Conservation (phyloP, 2,888 invertebrate genomes). For the Clanis bilineata region DNA sequence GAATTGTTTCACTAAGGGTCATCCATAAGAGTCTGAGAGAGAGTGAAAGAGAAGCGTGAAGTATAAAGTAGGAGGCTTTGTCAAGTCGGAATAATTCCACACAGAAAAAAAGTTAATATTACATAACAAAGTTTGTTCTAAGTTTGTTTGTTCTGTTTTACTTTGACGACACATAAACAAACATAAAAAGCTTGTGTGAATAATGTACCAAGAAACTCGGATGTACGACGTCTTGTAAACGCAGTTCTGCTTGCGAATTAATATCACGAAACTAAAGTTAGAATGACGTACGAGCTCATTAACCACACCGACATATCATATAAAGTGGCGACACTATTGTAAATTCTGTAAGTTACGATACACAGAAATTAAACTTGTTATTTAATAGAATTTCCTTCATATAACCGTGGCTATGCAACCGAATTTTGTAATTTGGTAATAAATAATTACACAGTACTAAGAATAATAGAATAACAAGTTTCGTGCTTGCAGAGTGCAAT, state of each 20-base stretch:
- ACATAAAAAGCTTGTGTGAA: background rate
- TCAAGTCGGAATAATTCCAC: too few species aligned
- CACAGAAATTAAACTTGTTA: background rate
- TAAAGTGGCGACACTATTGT: conserved; percentile 12
- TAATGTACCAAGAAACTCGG: background rate
- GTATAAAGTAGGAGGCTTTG: too few species aligned
- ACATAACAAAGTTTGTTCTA: too few species aligned
- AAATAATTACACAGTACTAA: too few species aligned
- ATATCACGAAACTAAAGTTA: conserved; percentile 8
- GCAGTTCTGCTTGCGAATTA: background rate
- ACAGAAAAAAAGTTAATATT: too few species aligned
- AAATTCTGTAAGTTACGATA: conserved; percentile 4
- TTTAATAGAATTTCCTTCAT: background rate
- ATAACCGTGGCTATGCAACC: background rate
- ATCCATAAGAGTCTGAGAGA: too few species aligned
- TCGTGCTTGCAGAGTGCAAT: too few species aligned
- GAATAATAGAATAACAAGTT: too few species aligned
- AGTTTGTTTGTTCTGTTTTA: too few species aligned
- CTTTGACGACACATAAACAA: too few species aligned
- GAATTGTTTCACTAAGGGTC: too few species aligned
- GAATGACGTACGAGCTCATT: conserved; percentile 6
- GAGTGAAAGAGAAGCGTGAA: too few species aligned
- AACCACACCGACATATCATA: conserved; percentile 5
- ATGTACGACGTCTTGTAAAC: background rate
- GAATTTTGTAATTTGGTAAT: background rate